phyloP scores from a whole-genome alignment of 2,797 vertebrate genomes.

The Crenuchus spilurus region DNA sequence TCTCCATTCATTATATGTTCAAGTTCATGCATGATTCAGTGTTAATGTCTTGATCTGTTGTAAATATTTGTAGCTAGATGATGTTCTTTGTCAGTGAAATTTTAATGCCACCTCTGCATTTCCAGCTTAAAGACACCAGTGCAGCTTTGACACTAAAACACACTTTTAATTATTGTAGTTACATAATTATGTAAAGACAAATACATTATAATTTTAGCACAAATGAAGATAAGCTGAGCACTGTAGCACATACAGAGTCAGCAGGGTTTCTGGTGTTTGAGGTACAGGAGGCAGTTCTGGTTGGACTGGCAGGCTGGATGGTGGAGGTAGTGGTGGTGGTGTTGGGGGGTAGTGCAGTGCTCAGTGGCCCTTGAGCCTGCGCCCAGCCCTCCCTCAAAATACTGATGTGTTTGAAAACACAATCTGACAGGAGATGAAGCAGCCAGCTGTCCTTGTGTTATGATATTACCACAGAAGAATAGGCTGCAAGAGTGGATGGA shows the following conservation, averaged over 20 bases:
- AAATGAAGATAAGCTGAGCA: neutral
- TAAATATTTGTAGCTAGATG: too few relatives aligned
- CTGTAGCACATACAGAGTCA: neutral
- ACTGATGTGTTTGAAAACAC: constrained; percentile 66
- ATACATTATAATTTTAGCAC: neutral
- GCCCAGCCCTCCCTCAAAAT: constrained; percentile 57
- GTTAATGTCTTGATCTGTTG: too few relatives aligned
- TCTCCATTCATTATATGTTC: too few relatives aligned
- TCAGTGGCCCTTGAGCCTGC: constrained; percentile 60
- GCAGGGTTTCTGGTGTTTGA: neutral
- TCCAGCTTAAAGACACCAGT: too few relatives aligned
- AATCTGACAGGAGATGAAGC: constrained; percentile 68
- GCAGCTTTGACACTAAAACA: too few relatives aligned
- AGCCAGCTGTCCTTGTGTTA: constrained; percentile 70
- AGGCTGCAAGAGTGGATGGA: constrained; percentile 41
- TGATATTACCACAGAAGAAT: constrained; percentile 63
- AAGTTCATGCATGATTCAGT: too few relatives aligned
- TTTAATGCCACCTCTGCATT: too few relatives aligned
- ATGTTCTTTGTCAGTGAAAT: too few relatives aligned
- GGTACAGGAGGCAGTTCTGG: neutral
- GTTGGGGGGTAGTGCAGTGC: constrained; percentile 49
- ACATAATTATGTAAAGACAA: too few relatives aligned
- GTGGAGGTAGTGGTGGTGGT: constrained; percentile 55
- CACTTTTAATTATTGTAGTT: too few relatives aligned
- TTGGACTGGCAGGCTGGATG: neutral